Percentiles rank a stretch among this genome's conserved stretches.
Evolutionary conservation across 2,797 vertebrate species (phyloP).

Genomic region (Acomys russatus): DNA sequence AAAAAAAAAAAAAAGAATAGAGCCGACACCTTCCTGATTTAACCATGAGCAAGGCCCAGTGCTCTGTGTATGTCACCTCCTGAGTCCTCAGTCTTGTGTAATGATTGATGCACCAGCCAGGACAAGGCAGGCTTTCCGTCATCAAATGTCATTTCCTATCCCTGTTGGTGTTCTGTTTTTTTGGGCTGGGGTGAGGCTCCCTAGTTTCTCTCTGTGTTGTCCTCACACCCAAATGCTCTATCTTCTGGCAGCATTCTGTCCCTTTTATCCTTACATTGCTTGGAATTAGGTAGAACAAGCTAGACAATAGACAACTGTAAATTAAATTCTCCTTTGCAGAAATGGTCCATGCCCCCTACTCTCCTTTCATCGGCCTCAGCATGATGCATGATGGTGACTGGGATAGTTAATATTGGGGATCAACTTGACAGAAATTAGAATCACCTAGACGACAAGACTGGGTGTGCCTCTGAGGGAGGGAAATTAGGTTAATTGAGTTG

Average conservation of each 20-base stretch:
- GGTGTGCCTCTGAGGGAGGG: not conserved
- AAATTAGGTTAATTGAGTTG: slow-evolving; percentile 29
- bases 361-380: not conserved
- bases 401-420: not conserved
- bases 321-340: not conserved
- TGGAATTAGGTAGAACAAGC: not conserved
- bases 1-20: not conserved
- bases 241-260: not conserved
- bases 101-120: not conserved
- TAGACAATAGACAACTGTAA: accelerated
- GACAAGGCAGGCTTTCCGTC: not conserved
- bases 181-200: not conserved
- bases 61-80: not conserved
- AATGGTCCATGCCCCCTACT: not conserved
- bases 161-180: not conserved
- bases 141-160: not conserved
- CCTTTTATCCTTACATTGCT: too few relatives aligned
- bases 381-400: too few relatives aligned
- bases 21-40: not conserved
- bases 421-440: not conserved
- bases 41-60: not conserved
- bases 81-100: not conserved
- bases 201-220: not conserved
- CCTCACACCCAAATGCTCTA: not conserved
- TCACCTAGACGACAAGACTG: not conserved